A percentile compares a stretch with the other conserved stretches of the same genome.
Evolutionary conservation across 1,140 invertebrate genomes (phyloP).

Genomic region (Hycleus cichorii): DNA sequence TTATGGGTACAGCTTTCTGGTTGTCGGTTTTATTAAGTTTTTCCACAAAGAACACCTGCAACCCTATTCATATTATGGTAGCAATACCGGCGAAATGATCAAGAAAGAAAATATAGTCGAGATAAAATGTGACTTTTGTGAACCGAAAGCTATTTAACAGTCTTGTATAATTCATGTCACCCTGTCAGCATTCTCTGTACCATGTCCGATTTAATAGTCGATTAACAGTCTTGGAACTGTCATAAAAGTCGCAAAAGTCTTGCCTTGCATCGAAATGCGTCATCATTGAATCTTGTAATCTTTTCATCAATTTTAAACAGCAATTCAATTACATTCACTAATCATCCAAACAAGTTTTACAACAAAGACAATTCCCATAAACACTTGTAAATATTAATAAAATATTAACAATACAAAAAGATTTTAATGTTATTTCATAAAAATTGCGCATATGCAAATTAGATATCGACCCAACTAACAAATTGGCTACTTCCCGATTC

Average conservation of each 20-base stretch:
- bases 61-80: not conserved
- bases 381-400: no score
- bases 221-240: no score
- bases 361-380: no score
- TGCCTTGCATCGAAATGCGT: no score
- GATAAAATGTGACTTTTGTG: not conserved
- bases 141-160: conserved; percentile 1
- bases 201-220: no score
- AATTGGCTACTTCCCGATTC: conserved; percentile 32
- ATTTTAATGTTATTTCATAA: no score
- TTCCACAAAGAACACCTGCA: conserved; percentile 17
- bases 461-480: conserved; percentile 23
- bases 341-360: no score
- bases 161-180: conserved; percentile 10
- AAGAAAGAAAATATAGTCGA: not conserved
- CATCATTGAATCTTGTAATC: no score
- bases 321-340: no score
- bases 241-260: no score
- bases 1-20: not conserved
- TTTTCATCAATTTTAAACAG: no score
- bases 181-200: not conserved
- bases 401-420: no score
- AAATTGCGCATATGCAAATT: conserved; percentile 9
- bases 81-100: not conserved
- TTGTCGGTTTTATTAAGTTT: conserved; percentile 16